Evolutionary conservation across 2,797 vertebrate genomes (phyloP).

Genomic region (Ctenopoma multispine): DNA sequence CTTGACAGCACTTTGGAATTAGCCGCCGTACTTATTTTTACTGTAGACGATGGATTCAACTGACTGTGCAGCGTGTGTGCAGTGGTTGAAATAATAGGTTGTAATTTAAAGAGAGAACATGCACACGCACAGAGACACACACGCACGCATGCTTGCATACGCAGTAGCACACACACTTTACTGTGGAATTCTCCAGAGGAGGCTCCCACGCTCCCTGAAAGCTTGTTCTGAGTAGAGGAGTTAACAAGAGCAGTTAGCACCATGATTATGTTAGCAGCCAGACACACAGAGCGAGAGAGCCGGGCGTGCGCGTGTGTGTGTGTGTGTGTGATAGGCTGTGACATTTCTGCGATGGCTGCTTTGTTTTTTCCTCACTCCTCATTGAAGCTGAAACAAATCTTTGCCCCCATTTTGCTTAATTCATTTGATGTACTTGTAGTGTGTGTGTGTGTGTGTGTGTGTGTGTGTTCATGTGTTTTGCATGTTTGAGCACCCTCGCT

Average conservation of each 20-base stretch:
- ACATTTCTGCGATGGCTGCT: slow-evolving; percentile 62
- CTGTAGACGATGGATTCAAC: slow-evolving; percentile 31
- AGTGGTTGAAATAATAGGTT: slow-evolving; percentile 62
- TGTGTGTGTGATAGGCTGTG: slow-evolving; percentile 53
- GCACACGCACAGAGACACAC: neutral
- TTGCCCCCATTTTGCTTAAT: slow-evolving; percentile 59
- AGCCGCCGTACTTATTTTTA: slow-evolving; percentile 46
- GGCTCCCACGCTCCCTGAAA: slow-evolving; percentile 79
- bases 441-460: slow-evolving; percentile 21
- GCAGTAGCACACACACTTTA: slow-evolving; percentile 42
- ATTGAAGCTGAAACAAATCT: slow-evolving; percentile 64
- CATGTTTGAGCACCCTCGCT: slow-evolving; percentile 10
- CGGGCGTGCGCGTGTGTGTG: slow-evolving; percentile 24
- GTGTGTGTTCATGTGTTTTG: slow-evolving; percentile 2
- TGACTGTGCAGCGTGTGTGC: slow-evolving; percentile 39
- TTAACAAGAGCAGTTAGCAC: slow-evolving; percentile 83
- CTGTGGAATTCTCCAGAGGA: slow-evolving; percentile 77
- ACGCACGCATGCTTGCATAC: neutral
- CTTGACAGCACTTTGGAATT: slow-evolving; percentile 60
- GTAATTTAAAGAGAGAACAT: slow-evolving; percentile 53
- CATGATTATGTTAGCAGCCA: slow-evolving; percentile 76
- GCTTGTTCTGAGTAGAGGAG: slow-evolving; percentile 77
- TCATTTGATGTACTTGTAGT: slow-evolving; percentile 40
- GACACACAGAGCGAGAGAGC: slow-evolving; percentile 71
- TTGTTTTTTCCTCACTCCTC: slow-evolving; percentile 62